Evolutionary conservation across 2,113 vertebrate genomes (phyloP).

Genomic region (Herpetotheres cachinnans): DNA sequence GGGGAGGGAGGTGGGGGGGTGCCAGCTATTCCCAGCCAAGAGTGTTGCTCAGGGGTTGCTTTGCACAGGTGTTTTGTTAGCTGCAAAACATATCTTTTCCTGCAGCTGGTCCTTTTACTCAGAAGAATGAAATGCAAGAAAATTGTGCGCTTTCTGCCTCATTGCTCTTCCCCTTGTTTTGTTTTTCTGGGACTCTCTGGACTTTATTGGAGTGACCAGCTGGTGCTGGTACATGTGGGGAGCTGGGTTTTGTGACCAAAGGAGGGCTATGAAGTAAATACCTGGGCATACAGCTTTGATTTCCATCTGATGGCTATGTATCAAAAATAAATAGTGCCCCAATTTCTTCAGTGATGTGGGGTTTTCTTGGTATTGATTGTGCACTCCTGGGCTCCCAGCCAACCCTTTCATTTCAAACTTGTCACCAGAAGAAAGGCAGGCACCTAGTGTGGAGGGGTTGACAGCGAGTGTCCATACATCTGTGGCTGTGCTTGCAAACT

Average conservation of each 20-base stretch:
- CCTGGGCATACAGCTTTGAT: background rate
- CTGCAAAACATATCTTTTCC: background rate
- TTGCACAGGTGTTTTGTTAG: background rate
- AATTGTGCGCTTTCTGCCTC: background rate
- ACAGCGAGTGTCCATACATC: background rate
- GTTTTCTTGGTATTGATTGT: background rate
- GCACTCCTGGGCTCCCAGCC: background rate
- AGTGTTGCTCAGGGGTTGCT: background rate
- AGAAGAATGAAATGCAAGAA: background rate
- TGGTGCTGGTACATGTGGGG: background rate
- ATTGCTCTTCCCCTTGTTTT: background rate
- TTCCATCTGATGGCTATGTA: background rate
- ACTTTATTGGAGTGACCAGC: background rate
- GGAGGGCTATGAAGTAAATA: background rate
- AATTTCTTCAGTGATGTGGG: background rate
- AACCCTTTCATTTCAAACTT: background rate
- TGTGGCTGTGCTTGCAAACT: background rate
- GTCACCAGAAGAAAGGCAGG: background rate
- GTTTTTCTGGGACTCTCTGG: background rate
- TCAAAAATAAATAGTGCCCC: background rate
- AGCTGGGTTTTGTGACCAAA: background rate
- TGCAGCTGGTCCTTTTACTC: background rate
- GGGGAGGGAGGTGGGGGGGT: background rate
- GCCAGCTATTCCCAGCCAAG: background rate
- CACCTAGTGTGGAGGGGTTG: background rate